These are phyloP conservation scores for Pachyrhynchus sulphureomaculatus DNA, from an alignment of 1,140 invertebrate genomes.

Conservation along the genomic window DNA sequence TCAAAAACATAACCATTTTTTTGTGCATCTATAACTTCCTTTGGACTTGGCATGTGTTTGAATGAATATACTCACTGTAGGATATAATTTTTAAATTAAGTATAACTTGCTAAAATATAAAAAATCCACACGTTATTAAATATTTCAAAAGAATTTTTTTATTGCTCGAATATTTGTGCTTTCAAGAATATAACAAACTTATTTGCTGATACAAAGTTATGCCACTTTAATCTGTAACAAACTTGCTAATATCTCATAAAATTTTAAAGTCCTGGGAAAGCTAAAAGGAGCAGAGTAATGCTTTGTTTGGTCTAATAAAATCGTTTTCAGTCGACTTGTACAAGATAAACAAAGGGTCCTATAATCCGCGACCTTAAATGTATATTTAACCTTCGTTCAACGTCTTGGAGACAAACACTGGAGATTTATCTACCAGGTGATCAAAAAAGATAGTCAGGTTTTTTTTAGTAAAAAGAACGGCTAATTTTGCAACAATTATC, in stretches of 20 bases:
- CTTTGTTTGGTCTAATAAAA: constrained; percentile 37
- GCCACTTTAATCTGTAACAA: constrained; percentile 13
- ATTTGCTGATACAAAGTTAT: constrained; percentile 13
- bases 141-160: too few relatives aligned
- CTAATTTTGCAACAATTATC: too few relatives aligned
- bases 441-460: not conserved
- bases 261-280: constrained; percentile 15
- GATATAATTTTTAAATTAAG: too few relatives aligned
- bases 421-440: not conserved
- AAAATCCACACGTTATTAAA: too few relatives aligned
- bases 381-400: constrained; percentile 32
- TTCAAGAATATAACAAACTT: constrained; percentile 1
- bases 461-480: not conserved
- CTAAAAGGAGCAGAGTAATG: constrained; percentile 13
- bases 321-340: constrained; percentile 35
- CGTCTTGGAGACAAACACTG: constrained; percentile 29
- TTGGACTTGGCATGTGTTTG: too few relatives aligned
- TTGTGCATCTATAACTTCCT: too few relatives aligned
- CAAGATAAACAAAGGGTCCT: constrained; percentile 38
- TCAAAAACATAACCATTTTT: too few relatives aligned
- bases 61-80: too few relatives aligned
- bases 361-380: constrained; percentile 37
- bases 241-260: constrained; percentile 25
- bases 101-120: too few relatives aligned
- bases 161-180: not conserved